phyloP scores from a whole-genome alignment of 2,797 vertebrate species.

The Pseudochaenichthys georgianus region DNA sequence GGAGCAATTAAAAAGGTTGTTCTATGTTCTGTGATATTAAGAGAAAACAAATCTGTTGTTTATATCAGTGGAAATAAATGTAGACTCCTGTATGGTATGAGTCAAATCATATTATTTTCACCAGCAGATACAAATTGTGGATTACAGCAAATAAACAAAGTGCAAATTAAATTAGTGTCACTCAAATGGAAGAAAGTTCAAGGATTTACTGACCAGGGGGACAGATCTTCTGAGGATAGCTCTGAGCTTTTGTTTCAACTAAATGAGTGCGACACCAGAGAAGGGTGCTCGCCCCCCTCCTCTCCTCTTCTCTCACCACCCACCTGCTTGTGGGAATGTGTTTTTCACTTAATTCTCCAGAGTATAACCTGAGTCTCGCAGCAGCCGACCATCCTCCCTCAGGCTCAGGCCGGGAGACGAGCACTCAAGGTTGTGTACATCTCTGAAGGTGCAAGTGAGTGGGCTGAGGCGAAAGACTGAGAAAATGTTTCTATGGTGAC shows the following conservation, averaged over 20 bases:
- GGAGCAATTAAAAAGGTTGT: constrained; percentile 11
- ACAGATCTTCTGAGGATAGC: constrained; percentile 22
- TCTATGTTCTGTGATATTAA: not conserved
- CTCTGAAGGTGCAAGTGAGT: constrained; percentile 66
- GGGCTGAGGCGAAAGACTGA: constrained; percentile 72
- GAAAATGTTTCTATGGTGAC: constrained; percentile 81
- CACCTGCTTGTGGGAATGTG: constrained; percentile 48
- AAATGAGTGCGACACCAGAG: constrained; percentile 7
- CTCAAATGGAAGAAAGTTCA: not conserved
- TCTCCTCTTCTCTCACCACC: constrained; percentile 19
- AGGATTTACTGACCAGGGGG: not conserved
- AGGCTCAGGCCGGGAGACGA: constrained; percentile 61
- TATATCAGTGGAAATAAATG: not conserved
- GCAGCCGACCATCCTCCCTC: constrained; percentile 56
- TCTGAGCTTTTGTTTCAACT: constrained; percentile 5
- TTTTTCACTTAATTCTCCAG: constrained; percentile 50
- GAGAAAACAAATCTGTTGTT: not conserved
- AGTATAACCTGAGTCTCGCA: constrained; percentile 51
- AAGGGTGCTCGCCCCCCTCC: not conserved
- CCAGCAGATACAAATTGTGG: not conserved
- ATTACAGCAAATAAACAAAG: not conserved
- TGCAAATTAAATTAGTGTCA: not conserved
- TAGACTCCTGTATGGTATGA: not conserved
- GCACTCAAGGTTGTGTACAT: constrained; percentile 63
- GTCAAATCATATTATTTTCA: constrained; percentile 1